Conservation (phyloP, 2,797 vertebrate genomes). For the Hyperoplus immaculatus region DNA sequence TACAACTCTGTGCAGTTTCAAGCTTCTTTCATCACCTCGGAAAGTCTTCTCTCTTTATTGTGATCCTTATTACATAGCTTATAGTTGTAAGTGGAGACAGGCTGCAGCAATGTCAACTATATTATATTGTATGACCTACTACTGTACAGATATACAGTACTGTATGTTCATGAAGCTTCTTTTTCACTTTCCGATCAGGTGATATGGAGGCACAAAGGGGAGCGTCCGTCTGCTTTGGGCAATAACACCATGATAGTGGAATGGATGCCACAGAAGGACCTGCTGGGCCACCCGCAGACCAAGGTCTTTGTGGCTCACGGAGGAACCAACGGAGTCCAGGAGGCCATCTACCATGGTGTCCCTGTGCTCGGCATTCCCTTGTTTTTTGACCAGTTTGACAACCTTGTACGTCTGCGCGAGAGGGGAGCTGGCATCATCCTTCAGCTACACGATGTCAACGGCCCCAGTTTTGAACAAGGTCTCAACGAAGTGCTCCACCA, state of each 20-base stretch:
- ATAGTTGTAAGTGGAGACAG: background rate
- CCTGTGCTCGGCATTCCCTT: conserved; percentile 82
- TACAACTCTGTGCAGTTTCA: background rate
- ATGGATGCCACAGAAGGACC: conserved; percentile 85
- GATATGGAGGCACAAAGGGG: conserved; percentile 80
- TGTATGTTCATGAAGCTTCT: background rate
- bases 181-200: conserved; percentile 58
- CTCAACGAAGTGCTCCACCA: conserved; percentile 64
- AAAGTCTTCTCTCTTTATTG: too few species aligned
- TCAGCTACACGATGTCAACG: conserved; percentile 54
- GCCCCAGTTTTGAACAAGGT: conserved; percentile 61
- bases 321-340: conserved; percentile 84
- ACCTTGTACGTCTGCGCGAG: conserved; percentile 77
- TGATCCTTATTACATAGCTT: background rate
- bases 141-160: background rate
- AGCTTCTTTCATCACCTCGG: background rate
- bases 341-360: conserved; percentile 82
- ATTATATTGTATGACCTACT: background rate
- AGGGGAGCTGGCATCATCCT: conserved; percentile 77
- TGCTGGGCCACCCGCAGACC: conserved; percentile 81
- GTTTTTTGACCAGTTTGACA: conserved; percentile 85
- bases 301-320: conserved; percentile 83
- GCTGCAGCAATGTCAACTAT: background rate
- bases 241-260: conserved; percentile 84
- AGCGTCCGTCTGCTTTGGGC: conserved; percentile 75